Evolutionary conservation across 2,113 vertebrate genomes (phyloP), one percentile per base, ranked within the genome.

Genomic region (Hylia prasina): DNA sequence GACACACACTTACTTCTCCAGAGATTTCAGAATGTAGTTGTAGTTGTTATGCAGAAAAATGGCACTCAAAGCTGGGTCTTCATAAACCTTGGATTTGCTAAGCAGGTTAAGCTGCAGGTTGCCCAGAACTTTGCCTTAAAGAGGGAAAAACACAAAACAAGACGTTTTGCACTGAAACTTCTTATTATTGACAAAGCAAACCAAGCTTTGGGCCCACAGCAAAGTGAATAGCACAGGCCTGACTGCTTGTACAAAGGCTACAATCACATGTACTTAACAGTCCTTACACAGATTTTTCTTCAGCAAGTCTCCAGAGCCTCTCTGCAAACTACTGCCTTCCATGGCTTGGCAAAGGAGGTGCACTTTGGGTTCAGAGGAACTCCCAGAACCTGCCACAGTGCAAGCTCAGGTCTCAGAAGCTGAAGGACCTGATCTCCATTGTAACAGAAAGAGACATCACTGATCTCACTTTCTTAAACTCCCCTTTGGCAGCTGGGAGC

Each of bases 11-110:
- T 94, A 99, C 99, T 99, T 99, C 95, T 99, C 99, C 98, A 99
- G 98, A 35, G 99, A 99, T 97, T 99, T 99, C 88, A 99, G 98
- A 97, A 99, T 99, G 97, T 99, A 99, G 98, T 99, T 99, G 98
- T 99, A 99, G 97, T 99, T 99, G 98, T 99, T 99, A 97, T 99
- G 99, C 51, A 99, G 98, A 94, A 99, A 99, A 85, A 99, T 98
- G 91, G 99, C 99, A 17, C 99, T 99, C 95, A 99, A 97, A 19
- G 99, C 99, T 1, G 98, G 97, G 61, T 99, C 99, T 96, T 99
- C 99, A 30, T 99, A 99, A 93, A 99, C 99, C 95, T 99, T 99
- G 94, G 99, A 99, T 94, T 99, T 99, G 82, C 99, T 99, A 82
- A 99, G 98, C 75, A 99, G 97, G 90, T 99, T 99, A 21, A 99